Evolutionary conservation across 2,113 vertebrate genomes (phyloP).

Genomic region (Lathamus discolor): DNA sequence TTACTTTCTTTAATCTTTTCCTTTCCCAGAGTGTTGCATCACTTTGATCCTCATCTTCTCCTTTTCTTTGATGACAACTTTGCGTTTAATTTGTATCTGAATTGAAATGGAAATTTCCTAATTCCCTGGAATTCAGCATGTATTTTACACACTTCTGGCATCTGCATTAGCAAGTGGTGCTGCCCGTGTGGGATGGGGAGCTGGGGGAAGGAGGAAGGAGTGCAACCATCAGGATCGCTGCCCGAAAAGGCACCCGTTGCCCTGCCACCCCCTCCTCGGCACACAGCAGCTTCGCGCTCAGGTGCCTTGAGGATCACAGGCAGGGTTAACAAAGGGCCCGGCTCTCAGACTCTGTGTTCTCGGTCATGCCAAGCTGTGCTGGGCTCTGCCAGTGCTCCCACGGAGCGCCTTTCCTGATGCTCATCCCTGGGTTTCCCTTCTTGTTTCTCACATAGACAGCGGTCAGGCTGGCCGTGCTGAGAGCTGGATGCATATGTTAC

Average conservation of each 20-base stretch:
- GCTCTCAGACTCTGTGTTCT: background rate
- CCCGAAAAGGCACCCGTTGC: background rate
- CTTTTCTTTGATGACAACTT: conserved; percentile 79
- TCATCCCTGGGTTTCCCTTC: background rate
- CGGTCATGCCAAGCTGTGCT: accelerated
- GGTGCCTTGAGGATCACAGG: background rate
- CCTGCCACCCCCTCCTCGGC: background rate
- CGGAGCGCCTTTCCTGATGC: accelerated
- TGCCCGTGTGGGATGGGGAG: background rate
- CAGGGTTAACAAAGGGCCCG: background rate
- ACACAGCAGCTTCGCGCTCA: background rate
- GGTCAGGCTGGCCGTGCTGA: background rate
- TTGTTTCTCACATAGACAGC: background rate
- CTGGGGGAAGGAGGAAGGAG: background rate
- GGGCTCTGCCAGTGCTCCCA: background rate
- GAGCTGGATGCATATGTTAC: accelerated
- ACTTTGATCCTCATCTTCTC: conserved; percentile 81
- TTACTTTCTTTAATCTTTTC: conserved; percentile 85
- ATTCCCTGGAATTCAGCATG: conserved; percentile 54
- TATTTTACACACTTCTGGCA: background rate
- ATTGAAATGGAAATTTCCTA: conserved; percentile 82
- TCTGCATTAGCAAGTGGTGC: background rate
- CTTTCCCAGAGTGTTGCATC: conserved; percentile 73
- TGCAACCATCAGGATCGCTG: accelerated
- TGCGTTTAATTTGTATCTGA: conserved; percentile 81